These are phyloP conservation scores for Rhizomys pruinosus DNA, from an alignment of 2,113 vertebrate species.

Conservation along the genomic window DNA sequence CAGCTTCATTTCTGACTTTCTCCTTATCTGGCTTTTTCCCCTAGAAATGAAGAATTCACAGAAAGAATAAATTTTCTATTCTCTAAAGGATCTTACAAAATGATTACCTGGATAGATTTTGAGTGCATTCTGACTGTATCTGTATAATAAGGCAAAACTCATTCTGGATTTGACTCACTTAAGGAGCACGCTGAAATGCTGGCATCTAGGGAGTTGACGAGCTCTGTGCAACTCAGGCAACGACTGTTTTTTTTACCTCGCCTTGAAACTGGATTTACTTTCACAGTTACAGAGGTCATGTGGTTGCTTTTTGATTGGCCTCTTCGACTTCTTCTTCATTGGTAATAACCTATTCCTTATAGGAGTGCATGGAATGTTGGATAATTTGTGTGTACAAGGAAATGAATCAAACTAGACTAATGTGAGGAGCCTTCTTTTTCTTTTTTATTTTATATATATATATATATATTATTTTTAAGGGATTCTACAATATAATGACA, in stretches of 20 bases:
- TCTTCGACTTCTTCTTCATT: neutral
- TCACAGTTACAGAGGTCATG: neutral
- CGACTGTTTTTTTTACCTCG: neutral
- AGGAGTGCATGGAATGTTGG: neutral
- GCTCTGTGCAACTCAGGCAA: neutral
- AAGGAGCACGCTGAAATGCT: neutral
- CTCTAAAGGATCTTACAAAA: neutral
- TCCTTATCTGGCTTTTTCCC: constrained; percentile 38
- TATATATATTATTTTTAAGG: no score
- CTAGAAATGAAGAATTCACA: neutral
- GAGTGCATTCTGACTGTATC: neutral
- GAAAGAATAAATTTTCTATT: constrained; percentile 59
- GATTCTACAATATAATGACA: no score
- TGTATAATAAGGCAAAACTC: neutral
- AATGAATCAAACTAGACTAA: neutral
- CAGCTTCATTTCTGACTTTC: constrained; percentile 45
- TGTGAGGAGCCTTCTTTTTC: neutral
- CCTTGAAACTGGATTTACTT: neutral
- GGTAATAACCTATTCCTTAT: neutral
- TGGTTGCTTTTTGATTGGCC: neutral
- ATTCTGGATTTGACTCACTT: neutral
- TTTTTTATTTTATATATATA: no score
- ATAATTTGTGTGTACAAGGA: neutral
- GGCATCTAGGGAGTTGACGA: neutral
- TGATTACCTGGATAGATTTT: constrained; percentile 29